A percentile compares a stretch with the other conserved stretches of the same genome.
These are phyloP conservation scores for Polymixis flavicincta DNA, from an alignment of 2,888 invertebrate genomes.

Conservation along the genomic window DNA sequence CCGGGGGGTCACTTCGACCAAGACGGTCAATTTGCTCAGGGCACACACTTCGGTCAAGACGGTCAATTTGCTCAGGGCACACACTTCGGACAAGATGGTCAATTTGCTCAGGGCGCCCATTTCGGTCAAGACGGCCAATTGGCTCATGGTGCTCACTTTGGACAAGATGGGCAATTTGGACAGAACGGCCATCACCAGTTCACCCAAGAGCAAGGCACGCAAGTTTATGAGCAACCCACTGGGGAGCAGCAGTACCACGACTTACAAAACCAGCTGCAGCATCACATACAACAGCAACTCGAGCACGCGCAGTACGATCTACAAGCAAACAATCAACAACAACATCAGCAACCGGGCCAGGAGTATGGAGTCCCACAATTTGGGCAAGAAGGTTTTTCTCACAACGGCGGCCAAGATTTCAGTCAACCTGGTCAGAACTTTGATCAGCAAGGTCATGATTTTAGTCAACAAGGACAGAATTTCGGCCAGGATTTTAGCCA, in stretches of 20 bases:
- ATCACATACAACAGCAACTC: conserved; percentile 85
- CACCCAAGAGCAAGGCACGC: conserved; percentile 83
- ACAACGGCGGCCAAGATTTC: conserved; percentile 62
- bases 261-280: conserved; percentile 82
- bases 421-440: conserved; percentile 68
- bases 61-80: conserved; percentile 44
- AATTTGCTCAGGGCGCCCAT: conserved; percentile 67
- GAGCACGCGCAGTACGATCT: conserved; percentile 81
- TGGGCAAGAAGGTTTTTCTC: conserved; percentile 60
- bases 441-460: conserved; percentile 63
- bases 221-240: conserved; percentile 83
- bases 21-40: conserved; percentile 40
- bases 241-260: conserved; percentile 80
- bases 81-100: conserved; percentile 51
- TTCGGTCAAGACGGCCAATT: conserved; percentile 55
- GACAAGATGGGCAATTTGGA: conserved; percentile 49
- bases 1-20: conserved; percentile 69
- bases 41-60: conserved; percentile 68
- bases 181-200: conserved; percentile 78
- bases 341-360: conserved; percentile 73
- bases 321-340: conserved; percentile 74
- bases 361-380: conserved; percentile 70
- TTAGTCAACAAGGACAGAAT: conserved; percentile 65
- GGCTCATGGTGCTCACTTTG: conserved; percentile 34
- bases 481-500: conserved; percentile 66